These are phyloP conservation scores for Lepus americanus DNA, from an alignment of 2,113 vertebrate species.

Conservation along the genomic window DNA sequence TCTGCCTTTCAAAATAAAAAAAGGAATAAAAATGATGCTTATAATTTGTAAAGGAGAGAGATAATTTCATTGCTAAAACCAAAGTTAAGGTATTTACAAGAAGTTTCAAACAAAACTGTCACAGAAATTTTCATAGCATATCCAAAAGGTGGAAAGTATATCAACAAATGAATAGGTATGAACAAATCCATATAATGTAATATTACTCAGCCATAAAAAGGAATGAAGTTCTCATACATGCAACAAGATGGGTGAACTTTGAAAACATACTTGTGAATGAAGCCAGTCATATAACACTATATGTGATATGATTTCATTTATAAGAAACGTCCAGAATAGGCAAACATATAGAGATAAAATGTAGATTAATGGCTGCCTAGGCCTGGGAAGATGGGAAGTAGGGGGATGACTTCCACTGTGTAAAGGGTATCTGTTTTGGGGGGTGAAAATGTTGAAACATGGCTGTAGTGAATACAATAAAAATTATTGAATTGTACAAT, in stretches of 20 bases:
- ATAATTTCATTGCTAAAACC: background rate
- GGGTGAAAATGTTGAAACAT: conserved; percentile 8
- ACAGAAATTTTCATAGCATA: background rate
- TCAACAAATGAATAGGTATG: background rate
- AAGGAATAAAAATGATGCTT: background rate
- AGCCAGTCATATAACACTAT: background rate
- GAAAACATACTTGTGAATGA: background rate
- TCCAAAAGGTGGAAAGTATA: background rate
- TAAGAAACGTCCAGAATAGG: background rate
- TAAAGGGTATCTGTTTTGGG: background rate
- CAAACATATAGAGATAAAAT: background rate
- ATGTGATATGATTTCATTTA: conserved; percentile 12
- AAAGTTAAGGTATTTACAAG: background rate
- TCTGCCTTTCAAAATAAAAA: no score
- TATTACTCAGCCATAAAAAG: background rate
- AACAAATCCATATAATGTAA: background rate
- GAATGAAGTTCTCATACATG: background rate
- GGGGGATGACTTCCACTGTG: background rate
- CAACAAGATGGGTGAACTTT: background rate
- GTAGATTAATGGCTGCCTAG: background rate
- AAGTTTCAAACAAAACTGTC: background rate
- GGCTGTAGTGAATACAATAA: background rate
- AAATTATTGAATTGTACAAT: background rate
- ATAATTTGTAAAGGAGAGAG: background rate
- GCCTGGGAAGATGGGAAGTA: background rate